A percentile compares a stretch with the other conserved stretches of the same genome.
phyloP scores from a whole-genome alignment of 1,140 invertebrate genomes.

The Conus ventricosus region DNA sequence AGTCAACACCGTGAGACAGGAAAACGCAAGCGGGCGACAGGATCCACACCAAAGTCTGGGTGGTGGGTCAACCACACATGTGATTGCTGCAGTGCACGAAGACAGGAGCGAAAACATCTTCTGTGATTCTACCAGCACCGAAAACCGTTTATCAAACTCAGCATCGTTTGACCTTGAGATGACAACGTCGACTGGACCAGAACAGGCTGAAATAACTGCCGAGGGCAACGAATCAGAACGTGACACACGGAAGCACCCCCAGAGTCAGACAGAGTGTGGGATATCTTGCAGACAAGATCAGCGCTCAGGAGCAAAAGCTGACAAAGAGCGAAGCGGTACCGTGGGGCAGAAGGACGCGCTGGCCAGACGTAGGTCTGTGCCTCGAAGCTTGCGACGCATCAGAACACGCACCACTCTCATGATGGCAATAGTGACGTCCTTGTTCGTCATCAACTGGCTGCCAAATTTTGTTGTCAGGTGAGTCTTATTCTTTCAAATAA shows the following conservation, averaged over 20 bases:
- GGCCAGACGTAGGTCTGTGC: neutral
- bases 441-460: constrained; percentile 20
- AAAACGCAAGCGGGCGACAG: too few species aligned
- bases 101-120: neutral
- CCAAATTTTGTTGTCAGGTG: constrained; percentile 19
- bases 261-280: neutral
- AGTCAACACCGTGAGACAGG: too few species aligned
- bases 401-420: constrained; percentile 15
- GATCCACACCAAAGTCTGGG: too few species aligned
- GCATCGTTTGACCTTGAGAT: too few species aligned
- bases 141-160: too few species aligned
- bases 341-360: neutral
- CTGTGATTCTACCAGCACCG: neutral
- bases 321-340: neutral
- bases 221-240: neutral
- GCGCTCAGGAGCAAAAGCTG: neutral
- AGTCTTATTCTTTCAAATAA: too few species aligned
- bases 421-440: neutral
- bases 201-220: too few species aligned
- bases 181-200: too few species aligned
- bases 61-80: too few species aligned
- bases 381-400: neutral
- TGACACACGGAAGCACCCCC: neutral
- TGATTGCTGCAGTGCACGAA: too few species aligned
- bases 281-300: neutral